These are phyloP conservation scores for Bradypodion pumilum DNA, from an alignment of 2,797 vertebrate species.

Conservation along the genomic window DNA sequence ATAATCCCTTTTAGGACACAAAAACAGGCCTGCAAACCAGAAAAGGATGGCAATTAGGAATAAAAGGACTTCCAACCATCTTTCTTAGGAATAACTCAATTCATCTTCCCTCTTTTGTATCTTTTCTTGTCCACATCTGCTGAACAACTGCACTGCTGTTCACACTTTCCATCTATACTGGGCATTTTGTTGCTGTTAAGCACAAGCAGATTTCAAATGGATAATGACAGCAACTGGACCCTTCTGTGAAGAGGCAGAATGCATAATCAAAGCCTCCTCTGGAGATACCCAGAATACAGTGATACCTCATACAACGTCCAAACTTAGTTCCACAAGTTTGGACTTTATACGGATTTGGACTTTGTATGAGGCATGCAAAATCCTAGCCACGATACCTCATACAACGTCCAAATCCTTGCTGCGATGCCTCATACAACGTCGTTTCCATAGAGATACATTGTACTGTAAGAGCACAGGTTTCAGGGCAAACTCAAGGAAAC, in stretches of 20 bases:
- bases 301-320: too few relatives aligned
- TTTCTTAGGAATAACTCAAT: neutral
- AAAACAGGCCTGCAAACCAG: neutral
- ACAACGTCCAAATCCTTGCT: too few relatives aligned
- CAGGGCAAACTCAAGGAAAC: too few relatives aligned
- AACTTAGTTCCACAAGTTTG: too few relatives aligned
- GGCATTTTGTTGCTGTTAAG: neutral
- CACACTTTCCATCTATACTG: neutral
- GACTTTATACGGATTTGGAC: too few relatives aligned
- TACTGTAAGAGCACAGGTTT: too few relatives aligned
- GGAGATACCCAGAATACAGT: neutral
- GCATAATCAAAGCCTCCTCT: neutral
- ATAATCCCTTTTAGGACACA: neutral
- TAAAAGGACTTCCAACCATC: too few relatives aligned
- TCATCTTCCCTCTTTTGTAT: neutral
- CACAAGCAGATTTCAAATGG: neutral
- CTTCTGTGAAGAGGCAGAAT: neutral
- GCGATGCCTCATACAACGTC: too few relatives aligned
- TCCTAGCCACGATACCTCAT: too few relatives aligned
- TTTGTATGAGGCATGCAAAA: too few relatives aligned
- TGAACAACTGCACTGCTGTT: neutral
- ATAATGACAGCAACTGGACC: neutral
- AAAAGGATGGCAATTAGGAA: neutral
- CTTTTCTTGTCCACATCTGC: neutral
- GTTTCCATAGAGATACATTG: too few relatives aligned